Evolutionary conservation across 2,888 invertebrate genomes (phyloP).

Genomic region (Caenorhabditis sinica): DNA sequence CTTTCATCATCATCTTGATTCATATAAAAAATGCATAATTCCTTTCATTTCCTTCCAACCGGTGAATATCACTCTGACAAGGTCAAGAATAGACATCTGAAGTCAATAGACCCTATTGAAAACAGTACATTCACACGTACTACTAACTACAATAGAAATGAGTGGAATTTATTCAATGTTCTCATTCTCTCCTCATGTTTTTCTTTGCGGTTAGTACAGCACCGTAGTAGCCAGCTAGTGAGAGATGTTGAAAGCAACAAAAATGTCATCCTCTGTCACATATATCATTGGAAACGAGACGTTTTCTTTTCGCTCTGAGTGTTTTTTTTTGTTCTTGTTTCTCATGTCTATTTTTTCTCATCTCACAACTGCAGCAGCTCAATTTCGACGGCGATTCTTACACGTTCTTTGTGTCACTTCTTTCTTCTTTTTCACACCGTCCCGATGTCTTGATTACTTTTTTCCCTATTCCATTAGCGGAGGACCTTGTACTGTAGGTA

Average conservation of each 20-base stretch:
- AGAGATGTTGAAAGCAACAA: constrained; percentile 48
- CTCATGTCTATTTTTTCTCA: constrained; percentile 25
- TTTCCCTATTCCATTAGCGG: constrained; percentile 5
- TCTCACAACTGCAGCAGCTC: constrained; percentile 1
- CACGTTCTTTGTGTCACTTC: constrained; percentile 15
- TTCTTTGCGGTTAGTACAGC: constrained; percentile 34
- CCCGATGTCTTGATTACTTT: constrained; percentile 4
- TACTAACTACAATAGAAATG: neutral
- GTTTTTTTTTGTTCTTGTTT: constrained; percentile 12
- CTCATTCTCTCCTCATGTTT: neutral
- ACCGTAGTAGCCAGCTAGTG: constrained; percentile 28
- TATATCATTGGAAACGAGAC: constrained; percentile 52
- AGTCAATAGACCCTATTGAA: constrained; percentile 25
- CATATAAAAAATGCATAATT: constrained; percentile 27
- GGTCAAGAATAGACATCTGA: constrained; percentile 46
- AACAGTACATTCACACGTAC: constrained; percentile 39
- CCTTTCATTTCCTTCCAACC: neutral
- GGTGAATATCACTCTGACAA: constrained; percentile 27
- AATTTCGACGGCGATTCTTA: constrained; percentile 7
- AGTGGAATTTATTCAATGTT: constrained; percentile 18
- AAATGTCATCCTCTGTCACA: constrained; percentile 50
- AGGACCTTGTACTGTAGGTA: constrained; percentile 27
- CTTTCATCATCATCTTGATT: constrained; percentile 18
- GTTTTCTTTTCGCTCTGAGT: constrained; percentile 27
- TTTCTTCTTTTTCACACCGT: constrained; percentile 5